Evolutionary conservation across 1,140 invertebrate species (phyloP).

Genomic region (Apis cerana): DNA sequence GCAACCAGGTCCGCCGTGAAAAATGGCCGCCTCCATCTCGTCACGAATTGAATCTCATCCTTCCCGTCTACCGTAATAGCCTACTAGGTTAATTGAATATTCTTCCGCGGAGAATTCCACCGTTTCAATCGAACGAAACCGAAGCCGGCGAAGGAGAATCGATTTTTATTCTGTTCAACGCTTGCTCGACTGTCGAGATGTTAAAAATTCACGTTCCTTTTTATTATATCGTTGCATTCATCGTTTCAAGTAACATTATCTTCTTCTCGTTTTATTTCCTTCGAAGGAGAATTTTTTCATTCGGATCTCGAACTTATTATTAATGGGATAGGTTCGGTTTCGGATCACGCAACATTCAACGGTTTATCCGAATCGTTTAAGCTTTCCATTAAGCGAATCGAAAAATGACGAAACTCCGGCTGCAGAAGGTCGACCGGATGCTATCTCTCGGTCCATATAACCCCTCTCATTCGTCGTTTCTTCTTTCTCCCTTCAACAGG

Average conservation of each 20-base stretch:
- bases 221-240: too few species aligned
- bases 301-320: neutral
- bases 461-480: neutral
- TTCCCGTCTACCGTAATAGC: neutral
- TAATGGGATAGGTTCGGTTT: too few species aligned
- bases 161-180: neutral
- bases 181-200: too few species aligned
- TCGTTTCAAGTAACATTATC: too few species aligned
- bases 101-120: neutral
- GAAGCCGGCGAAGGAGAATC: neutral
- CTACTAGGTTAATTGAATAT: slow-evolving; percentile 9
- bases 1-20: neutral
- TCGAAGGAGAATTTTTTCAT: slow-evolving; percentile 1
- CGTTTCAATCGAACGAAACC: neutral
- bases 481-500: neutral
- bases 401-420: slow-evolving; percentile 35
- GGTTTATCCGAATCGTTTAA: slow-evolving; percentile 36
- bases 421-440: slow-evolving; percentile 20
- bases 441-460: neutral
- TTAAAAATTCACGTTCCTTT: too few species aligned
- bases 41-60: slow-evolving; percentile 20
- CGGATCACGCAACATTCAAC: slow-evolving; percentile 19
- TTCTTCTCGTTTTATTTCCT: neutral
- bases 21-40: slow-evolving; percentile 25
- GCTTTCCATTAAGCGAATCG: slow-evolving; percentile 39